These are phyloP conservation scores for Sebastes iracundus DNA, from an alignment of 2,797 vertebrate species.

Conservation along the genomic window DNA sequence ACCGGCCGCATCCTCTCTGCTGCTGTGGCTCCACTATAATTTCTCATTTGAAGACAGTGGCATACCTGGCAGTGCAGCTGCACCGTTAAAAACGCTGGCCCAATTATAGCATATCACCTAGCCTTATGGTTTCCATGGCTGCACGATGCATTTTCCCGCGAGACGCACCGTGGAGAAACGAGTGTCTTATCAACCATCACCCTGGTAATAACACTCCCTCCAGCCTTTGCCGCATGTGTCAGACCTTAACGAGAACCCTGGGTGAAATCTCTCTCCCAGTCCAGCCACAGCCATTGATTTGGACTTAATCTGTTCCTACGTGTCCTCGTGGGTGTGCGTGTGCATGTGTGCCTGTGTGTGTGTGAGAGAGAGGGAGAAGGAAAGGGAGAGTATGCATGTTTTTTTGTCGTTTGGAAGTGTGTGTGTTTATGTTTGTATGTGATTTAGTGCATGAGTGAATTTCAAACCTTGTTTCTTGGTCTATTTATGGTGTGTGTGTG, in stretches of 20 bases:
- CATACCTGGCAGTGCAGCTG: slow-evolving; percentile 86
- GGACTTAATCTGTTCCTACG: slow-evolving; percentile 87
- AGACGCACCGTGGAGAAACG: slow-evolving; percentile 89
- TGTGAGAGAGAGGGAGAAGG: not conserved
- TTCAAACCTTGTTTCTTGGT: slow-evolving; percentile 8
- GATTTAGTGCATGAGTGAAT: slow-evolving; percentile 46
- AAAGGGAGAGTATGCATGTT: slow-evolving; percentile 21
- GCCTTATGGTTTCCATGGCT: slow-evolving; percentile 94
- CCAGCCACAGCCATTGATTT: slow-evolving; percentile 88
- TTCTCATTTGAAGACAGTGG: slow-evolving; percentile 84
- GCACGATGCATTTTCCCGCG: slow-evolving; percentile 87
- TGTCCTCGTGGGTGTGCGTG: slow-evolving; percentile 60
- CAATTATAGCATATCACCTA: slow-evolving; percentile 92
- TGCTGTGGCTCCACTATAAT: slow-evolving; percentile 75
- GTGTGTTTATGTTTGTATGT: slow-evolving; percentile 53
- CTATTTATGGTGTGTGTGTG: not conserved
- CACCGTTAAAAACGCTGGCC: slow-evolving; percentile 85
- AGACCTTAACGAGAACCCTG: slow-evolving; percentile 88
- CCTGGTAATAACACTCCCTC: slow-evolving; percentile 89
- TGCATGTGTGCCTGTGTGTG: slow-evolving; percentile 36
- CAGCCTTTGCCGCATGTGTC: slow-evolving; percentile 85
- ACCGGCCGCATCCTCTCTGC: slow-evolving; percentile 45
- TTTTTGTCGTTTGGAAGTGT: slow-evolving; percentile 36
- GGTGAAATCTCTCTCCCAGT: slow-evolving; percentile 88
- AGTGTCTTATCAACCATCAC: slow-evolving; percentile 93